These are phyloP conservation scores for Aspidiotus rigidus DNA, from an alignment of 2,888 invertebrate genomes.

Conservation along the genomic window DNA sequence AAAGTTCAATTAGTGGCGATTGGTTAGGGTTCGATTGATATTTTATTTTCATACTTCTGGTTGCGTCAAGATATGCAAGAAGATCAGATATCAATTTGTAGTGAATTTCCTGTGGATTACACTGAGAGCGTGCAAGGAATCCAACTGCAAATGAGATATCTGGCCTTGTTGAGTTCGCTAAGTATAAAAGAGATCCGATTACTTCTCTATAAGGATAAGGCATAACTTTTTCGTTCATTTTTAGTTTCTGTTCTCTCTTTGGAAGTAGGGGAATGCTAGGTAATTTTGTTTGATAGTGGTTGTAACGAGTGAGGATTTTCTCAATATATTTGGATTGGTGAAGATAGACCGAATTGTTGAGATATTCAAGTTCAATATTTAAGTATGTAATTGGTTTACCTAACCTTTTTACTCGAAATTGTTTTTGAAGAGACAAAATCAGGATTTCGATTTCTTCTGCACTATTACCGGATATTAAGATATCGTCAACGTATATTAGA, in stretches of 20 bases:
- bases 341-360: neutral
- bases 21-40: conserved; percentile 8
- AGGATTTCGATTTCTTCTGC: neutral
- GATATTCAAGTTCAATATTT: neutral
- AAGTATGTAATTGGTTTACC: neutral
- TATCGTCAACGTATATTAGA: neutral
- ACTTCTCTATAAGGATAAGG: neutral
- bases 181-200: conserved; percentile 40
- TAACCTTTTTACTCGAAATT: no score
- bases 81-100: conserved; percentile 33
- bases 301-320: neutral
- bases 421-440: no score
- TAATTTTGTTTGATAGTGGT: neutral
- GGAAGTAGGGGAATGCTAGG: neutral
- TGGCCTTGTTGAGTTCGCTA: conserved; percentile 35
- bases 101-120: conserved; percentile 39
- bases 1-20: conserved; percentile 32
- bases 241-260: neutral
- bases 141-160: conserved; percentile 40
- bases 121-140: conserved; percentile 37
- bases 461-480: neutral
- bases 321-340: conserved; percentile 28
- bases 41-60: conserved; percentile 2
- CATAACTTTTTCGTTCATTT: neutral
- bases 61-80: neutral